Evolutionary conservation across 1,140 invertebrate genomes (phyloP).

Genomic region (Luehdorfia chinensis): DNA sequence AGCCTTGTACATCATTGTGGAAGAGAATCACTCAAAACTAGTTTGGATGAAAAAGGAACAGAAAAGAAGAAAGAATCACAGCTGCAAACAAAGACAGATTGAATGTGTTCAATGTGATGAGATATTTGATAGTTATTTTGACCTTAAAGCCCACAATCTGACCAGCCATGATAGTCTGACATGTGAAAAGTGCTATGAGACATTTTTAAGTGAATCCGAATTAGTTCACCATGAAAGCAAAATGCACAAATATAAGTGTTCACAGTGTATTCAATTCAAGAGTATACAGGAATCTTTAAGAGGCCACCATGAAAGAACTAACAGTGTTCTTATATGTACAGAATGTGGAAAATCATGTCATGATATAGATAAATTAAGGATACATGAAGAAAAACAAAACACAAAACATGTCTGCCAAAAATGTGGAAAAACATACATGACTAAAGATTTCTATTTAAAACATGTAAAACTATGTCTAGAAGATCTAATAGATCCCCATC

Average conservation of each 20-base stretch:
- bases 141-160: conserved; percentile 41
- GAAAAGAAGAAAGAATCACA: conserved; percentile 20
- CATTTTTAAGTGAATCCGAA: conserved; percentile 35
- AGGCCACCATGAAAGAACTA: conserved; percentile 37
- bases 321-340: conserved; percentile 44
- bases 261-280: conserved; percentile 34
- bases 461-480: conserved; percentile 58
- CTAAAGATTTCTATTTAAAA: conserved; percentile 51
- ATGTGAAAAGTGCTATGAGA: conserved; percentile 48
- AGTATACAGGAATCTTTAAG: conserved; percentile 36
- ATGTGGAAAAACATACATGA: conserved; percentile 58
- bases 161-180: conserved; percentile 33
- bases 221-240: conserved; percentile 32
- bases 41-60: conserved; percentile 38
- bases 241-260: conserved; percentile 39
- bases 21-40: conserved; percentile 35
- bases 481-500: conserved; percentile 51
- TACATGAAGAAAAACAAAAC: conserved; percentile 52
- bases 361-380: conserved; percentile 43
- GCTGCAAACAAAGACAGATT: conserved; percentile 19
- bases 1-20: conserved; percentile 36
- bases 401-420: conserved; percentile 50
- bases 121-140: conserved; percentile 28
- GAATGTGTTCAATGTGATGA: conserved; percentile 38
- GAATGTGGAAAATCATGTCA: conserved; percentile 52